phyloP scores from a whole-genome alignment of 1,140 invertebrate genomes.

The Potamilus streckersoni region DNA sequence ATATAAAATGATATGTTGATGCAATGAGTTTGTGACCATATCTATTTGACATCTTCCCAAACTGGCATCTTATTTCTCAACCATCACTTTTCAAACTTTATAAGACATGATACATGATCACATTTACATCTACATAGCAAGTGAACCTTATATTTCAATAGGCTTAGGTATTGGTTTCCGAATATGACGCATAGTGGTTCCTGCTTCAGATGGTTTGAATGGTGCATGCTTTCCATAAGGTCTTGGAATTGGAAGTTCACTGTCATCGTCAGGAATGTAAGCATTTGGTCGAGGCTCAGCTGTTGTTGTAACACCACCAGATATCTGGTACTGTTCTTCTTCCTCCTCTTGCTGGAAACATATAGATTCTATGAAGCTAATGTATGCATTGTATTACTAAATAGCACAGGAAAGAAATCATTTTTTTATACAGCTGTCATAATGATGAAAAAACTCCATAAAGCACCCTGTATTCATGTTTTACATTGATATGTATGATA shows the following conservation, averaged over 20 bases:
- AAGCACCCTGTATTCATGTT: too few species aligned
- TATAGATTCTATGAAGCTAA: not conserved
- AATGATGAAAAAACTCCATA: too few species aligned
- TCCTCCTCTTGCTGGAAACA: slow-evolving; percentile 58
- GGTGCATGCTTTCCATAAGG: slow-evolving; percentile 68
- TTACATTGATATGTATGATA: too few species aligned
- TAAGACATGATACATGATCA: not conserved
- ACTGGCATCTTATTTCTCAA: too few species aligned
- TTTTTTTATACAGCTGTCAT: too few species aligned
- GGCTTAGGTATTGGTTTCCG: slow-evolving; percentile 67
- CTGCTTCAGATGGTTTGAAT: slow-evolving; percentile 66
- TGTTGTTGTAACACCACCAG: slow-evolving; percentile 63
- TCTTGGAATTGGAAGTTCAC: slow-evolving; percentile 66
- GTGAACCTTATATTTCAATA: slow-evolving; percentile 64
- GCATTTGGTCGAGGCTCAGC: slow-evolving; percentile 68
- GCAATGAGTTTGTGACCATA: too few species aligned
- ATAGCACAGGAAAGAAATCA: too few species aligned
- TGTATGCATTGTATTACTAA: too few species aligned
- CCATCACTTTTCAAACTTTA: not conserved
- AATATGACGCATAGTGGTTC: slow-evolving; percentile 67
- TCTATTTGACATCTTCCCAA: too few species aligned
- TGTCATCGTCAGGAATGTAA: slow-evolving; percentile 68
- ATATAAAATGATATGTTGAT: too few species aligned
- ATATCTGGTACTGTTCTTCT: slow-evolving; percentile 63
- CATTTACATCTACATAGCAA: not conserved